Conservation (phyloP, 2,888 invertebrate genomes). For the Panopea generosa region DNA sequence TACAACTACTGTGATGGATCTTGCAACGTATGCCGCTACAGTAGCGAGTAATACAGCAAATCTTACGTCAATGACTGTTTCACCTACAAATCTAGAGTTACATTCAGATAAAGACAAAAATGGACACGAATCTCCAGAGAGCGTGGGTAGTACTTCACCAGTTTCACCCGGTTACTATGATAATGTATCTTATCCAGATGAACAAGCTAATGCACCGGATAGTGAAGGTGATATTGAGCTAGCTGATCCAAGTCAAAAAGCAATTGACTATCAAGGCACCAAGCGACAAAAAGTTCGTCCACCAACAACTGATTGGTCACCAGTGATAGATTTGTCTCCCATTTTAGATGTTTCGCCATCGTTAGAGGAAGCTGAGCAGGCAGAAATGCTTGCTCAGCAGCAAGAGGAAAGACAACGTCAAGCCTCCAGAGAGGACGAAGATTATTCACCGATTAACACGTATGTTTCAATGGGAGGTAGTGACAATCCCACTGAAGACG, state of each 20-base stretch:
- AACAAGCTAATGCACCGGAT: constrained; percentile 62
- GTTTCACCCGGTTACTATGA: constrained; percentile 80
- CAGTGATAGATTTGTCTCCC: constrained; percentile 85
- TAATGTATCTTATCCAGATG: constrained; percentile 67
- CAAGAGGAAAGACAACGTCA: constrained; percentile 75
- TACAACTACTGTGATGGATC: constrained; percentile 77
- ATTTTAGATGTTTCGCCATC: constrained; percentile 86
- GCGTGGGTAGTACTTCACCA: constrained; percentile 74
- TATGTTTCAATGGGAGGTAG: constrained; percentile 50
- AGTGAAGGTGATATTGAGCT: constrained; percentile 77
- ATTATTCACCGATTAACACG: constrained; percentile 59
- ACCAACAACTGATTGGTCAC: constrained; percentile 85
- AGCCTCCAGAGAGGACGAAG: constrained; percentile 72
- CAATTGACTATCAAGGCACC: constrained; percentile 82
- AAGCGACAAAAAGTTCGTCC: constrained; percentile 83
- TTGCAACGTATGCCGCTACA: constrained; percentile 84
- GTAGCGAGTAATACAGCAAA: constrained; percentile 84
- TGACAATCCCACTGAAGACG: constrained; percentile 61
- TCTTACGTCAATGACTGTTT: constrained; percentile 83
- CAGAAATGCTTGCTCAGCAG: constrained; percentile 82
- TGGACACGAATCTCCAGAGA: constrained; percentile 74
- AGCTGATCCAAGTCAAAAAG: constrained; percentile 82
- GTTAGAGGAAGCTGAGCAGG: constrained; percentile 85
- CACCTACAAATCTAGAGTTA: constrained; percentile 78
- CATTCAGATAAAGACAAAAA: constrained; percentile 41